These are phyloP conservation scores for Varecia variegata DNA, from an alignment of 2,797 vertebrate genomes.

Conservation along the genomic window DNA sequence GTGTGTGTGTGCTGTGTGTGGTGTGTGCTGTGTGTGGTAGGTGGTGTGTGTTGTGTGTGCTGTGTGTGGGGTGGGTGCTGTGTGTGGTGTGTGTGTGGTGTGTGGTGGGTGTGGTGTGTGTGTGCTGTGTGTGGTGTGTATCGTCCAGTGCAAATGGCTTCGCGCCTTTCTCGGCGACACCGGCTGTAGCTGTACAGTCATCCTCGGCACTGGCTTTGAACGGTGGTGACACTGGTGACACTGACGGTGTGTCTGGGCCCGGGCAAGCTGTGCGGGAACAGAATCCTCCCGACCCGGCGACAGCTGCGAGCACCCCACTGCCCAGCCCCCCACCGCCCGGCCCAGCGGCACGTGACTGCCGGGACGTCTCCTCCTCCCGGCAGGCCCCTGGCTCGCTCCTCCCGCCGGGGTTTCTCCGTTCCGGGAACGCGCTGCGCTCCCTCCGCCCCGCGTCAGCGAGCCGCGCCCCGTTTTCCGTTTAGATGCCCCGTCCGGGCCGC, in stretches of 20 bases:
- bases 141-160: neutral
- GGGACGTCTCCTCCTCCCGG: neutral
- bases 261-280: neutral
- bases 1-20: too few relatives aligned
- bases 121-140: neutral
- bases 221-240: too few relatives aligned
- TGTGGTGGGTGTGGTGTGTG: neutral
- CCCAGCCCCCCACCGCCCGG: accelerated
- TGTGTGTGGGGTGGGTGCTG: neutral
- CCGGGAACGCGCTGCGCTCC: neutral
- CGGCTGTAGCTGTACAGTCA: neutral
- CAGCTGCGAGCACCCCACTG: too few relatives aligned
- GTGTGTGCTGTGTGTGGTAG: neutral
- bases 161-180: neutral
- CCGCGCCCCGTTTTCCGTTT: neutral
- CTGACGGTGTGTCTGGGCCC: neutral
- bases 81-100: neutral
- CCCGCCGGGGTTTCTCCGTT: neutral
- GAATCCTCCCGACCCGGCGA: neutral
- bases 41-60: neutral
- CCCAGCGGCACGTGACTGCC: neutral
- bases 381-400: neutral
- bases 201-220: neutral
- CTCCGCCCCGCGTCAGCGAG: too few relatives aligned
- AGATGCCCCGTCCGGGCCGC: accelerated